Base-by-base conservation (phyloP, 53 echinoderm and acorn worm genomes). In the Luidia sarsii region DNA sequence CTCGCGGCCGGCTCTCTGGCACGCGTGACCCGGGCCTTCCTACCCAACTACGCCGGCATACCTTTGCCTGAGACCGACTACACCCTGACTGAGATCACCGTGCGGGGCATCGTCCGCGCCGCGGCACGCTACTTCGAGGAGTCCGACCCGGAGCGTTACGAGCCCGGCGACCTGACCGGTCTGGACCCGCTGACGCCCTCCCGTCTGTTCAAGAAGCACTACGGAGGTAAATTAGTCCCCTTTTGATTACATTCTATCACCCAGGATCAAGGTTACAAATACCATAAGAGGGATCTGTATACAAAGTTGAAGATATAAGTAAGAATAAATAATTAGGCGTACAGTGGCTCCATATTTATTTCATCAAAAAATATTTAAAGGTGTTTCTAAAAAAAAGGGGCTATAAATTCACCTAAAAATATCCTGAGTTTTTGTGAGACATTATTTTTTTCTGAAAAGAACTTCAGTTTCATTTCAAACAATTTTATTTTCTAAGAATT, bases 201-300 rank as follows among this genome's bases (percentile, higher is more conserved):
- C 2, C 56, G 33, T 3, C 56, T 86, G 27, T 86, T 57, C 27
- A 48, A 39, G 25, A 55, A 33, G 10, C 79, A 86, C 31, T 86
- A 80, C 39, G 87, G 87, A 86, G 87, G 87, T 86, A 80, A 48
- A 29, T n/a, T n/a, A n/a, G n/a, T n/a, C n/a, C n/a, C n/a, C n/a
- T 14, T 45, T 45, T 14, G 7, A 7, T 45, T 14, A 45, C 7
- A 9, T 14, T 7, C 46, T 7, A 9, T 45, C 14, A 9, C 46
- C 7, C 14, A 9, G 46, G 7, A 14, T 45, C 46, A 45, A 45
- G 7, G 14, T 45, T 14, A 45, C 14, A 45, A 9, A 45, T 45
- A 45, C 46, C 14, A 9, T 7, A 9, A 45, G 7, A 45, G 46
- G 46, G 46, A 45, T 9, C 7, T 45, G 14, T 14, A 45, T 14